Evolutionary conservation across 1,140 invertebrate species (phyloP).

Genomic region (Drosophila eugracilis): DNA sequence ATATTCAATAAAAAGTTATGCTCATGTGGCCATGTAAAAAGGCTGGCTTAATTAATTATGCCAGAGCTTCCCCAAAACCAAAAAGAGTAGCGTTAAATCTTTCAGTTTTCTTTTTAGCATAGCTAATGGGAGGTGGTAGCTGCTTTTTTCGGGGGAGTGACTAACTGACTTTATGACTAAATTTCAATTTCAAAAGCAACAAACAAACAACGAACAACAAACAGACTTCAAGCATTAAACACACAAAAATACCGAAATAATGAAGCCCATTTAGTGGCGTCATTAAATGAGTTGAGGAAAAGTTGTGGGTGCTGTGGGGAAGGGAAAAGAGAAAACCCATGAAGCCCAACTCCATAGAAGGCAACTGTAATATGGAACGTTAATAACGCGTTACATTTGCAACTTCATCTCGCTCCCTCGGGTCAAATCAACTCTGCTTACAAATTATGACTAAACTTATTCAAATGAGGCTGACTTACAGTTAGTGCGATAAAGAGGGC

Average conservation of each 20-base stretch:
- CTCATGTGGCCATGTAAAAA: constrained; percentile 72
- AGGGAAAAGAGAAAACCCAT: constrained; percentile 22
- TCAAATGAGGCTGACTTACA: constrained; percentile 80
- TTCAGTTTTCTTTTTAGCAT: constrained; percentile 40
- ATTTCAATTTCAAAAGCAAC: constrained; percentile 79
- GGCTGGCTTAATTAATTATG: constrained; percentile 74
- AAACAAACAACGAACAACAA: constrained; percentile 22
- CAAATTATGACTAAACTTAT: constrained; percentile 83
- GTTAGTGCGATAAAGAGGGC: constrained; percentile 32
- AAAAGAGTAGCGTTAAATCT: constrained; percentile 77
- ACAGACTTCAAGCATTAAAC: constrained; percentile 37
- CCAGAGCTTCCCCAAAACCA: constrained; percentile 17
- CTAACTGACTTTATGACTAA: constrained; percentile 79
- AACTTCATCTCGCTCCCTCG: constrained; percentile 67
- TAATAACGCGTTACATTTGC: constrained; percentile 83
- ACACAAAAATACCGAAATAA: constrained; percentile 73
- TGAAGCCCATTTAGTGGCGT: constrained; percentile 83
- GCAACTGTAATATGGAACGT: constrained; percentile 76
- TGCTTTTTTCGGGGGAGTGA: constrained; percentile 20
- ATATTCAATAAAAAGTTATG: constrained; percentile 82
- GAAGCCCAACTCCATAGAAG: constrained; percentile 21
- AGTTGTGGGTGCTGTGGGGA: constrained; percentile 18
- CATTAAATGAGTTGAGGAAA: constrained; percentile 70
- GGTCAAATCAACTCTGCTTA: constrained; percentile 73
- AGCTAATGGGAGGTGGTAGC: constrained; percentile 34